Base-by-base conservation (phyloP, 2,797 vertebrate genomes). In the Poeciliopsis infans region DNA sequence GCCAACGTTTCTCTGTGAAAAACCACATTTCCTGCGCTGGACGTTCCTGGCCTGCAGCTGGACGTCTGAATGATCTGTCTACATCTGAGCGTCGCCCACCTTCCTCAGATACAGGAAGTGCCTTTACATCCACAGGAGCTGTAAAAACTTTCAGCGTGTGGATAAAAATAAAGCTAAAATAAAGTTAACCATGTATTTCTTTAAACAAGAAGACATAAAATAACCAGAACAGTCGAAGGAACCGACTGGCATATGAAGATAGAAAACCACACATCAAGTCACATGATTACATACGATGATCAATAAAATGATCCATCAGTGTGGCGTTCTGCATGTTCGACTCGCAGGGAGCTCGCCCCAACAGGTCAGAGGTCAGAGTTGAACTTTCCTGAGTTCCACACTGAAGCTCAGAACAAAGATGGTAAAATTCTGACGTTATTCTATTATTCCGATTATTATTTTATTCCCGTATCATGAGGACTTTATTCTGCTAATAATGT, bases 31-130 rank as follows among this genome's bases (percentile, higher is more conserved):
- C 41, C 25, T 45, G 66, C 41, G 68, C 25, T n/a, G 25, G 66
- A 45, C 66, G 15, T n/a, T 69, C n/a, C 66, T n/a, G 66, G 66
- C 10, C 39, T 45, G 11, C n/a, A 43, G 4, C 5, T 28, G 68
- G 41, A 70, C 23, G 39, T 70, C 41, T 45, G 68, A 70, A 43
- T 45, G 68, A 70, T 70, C 68, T 28, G 68, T 70, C 45, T 70
- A 45, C 68, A n/a, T 70, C 41, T 28, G 41, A 45, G 68, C 25
- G 68, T 16, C 68, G 68, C 68, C 68, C 68, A 70, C 41, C 41
- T 70, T 70, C 68, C 68, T 45, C 68, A 28, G 25, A 45, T n/a
- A 45, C 68, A 70, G 68, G 25, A 70, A 70, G 39, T 16, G 41
- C 39, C 23, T 70, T 70, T 28, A 70, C 23, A 28, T 70, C 41